A percentile compares a stretch with the other conserved stretches of the same genome.
These are phyloP conservation scores for Pipistrellus kuhlii DNA, from an alignment of 2,797 vertebrate species.

Conservation along the genomic window DNA sequence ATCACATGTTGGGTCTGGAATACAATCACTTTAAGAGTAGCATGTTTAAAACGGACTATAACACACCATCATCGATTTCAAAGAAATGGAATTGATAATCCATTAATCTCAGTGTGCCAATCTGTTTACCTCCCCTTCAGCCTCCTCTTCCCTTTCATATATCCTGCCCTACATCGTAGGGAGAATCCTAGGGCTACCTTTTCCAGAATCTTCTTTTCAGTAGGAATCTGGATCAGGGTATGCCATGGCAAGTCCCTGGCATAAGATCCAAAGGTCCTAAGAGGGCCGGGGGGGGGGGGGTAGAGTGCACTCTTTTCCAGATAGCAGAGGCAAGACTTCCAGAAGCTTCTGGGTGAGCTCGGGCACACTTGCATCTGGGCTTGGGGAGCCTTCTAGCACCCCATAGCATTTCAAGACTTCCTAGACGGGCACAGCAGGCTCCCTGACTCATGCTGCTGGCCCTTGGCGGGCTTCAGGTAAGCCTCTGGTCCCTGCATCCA, in stretches of 20 bases:
- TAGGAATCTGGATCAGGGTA: not conserved
- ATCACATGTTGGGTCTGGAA: slow-evolving; percentile 16
- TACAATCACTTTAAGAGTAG: slow-evolving; percentile 7
- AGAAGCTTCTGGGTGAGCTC: not conserved
- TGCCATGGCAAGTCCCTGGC: not conserved
- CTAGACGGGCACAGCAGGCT: not conserved
- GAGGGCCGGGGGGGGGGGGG: not conserved
- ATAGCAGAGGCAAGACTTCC: not conserved
- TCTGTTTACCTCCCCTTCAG: not conserved
- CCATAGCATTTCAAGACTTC: not conserved
- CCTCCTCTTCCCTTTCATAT: not conserved
- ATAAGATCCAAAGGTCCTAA: not conserved
- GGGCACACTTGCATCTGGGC: not conserved
- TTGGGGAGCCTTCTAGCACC: not conserved
- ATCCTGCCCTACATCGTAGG: not conserved
- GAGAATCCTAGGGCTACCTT: not conserved
- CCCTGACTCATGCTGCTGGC: not conserved
- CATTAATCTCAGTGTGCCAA: not conserved
- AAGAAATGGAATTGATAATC: not conserved
- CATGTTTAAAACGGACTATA: not conserved
- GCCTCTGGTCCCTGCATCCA: not conserved
- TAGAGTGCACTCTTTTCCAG: not conserved
- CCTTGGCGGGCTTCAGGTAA: not conserved
- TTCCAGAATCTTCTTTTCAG: not conserved
- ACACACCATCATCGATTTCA: not conserved